A percentile compares a stretch with the other conserved stretches of the same genome.
These are phyloP conservation scores for Propithecus perrieri DNA, from an alignment of 2,797 vertebrate species.

Conservation along the genomic window DNA sequence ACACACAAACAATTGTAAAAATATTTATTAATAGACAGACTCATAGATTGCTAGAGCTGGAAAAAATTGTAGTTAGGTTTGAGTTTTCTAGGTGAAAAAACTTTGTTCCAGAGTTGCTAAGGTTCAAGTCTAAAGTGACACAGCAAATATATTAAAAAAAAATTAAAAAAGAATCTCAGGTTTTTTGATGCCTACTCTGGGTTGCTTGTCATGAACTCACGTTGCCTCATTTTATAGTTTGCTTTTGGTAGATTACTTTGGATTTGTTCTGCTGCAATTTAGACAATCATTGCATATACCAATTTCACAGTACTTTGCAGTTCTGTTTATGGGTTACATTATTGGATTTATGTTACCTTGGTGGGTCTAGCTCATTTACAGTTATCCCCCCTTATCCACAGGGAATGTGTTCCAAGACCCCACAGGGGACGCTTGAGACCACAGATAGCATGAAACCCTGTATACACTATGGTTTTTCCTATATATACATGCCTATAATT, in stretches of 20 bases:
- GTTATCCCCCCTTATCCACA: not conserved
- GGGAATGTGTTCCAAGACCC: not conserved
- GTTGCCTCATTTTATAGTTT: not conserved
- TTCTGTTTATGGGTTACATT: not conserved
- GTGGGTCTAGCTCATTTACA: not conserved
- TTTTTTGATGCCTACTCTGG: not conserved
- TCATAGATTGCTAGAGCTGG: not conserved
- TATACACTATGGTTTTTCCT: not conserved
- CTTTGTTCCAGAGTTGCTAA: not conserved
- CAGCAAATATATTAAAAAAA: not conserved
- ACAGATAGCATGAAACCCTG: not conserved
- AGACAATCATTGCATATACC: not conserved
- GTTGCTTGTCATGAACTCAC: not conserved
- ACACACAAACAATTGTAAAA: not conserved
- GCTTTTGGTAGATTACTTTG: not conserved
- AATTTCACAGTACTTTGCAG: not conserved
- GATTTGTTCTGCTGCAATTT: not conserved
- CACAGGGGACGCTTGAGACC: not conserved
- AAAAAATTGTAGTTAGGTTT: not conserved
- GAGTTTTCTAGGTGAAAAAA: not conserved
- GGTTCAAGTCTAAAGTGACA: not conserved
- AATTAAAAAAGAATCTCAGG: not conserved
- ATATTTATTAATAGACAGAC: not conserved
- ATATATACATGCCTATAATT: not conserved
- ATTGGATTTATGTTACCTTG: not conserved